phyloP scores from a whole-genome alignment of 2,113 vertebrate species.

The Chloropsis cyanopogon region DNA sequence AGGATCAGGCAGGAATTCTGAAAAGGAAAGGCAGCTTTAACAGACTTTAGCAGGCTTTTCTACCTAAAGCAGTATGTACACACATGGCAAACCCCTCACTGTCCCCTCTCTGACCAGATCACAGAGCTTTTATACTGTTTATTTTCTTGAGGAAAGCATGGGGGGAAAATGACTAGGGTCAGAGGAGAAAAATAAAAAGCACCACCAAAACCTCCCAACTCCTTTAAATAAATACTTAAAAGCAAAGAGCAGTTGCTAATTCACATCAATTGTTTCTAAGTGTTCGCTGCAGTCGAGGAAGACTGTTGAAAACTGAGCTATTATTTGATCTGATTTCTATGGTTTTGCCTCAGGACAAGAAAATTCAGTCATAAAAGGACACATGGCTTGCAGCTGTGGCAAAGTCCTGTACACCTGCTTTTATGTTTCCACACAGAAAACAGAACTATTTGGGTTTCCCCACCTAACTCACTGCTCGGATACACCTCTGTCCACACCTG shows the following conservation, averaged over 20 bases:
- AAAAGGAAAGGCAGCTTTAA: background rate
- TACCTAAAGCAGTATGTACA: background rate
- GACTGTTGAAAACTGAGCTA: background rate
- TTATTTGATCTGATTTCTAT: background rate
- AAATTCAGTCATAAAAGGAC: background rate
- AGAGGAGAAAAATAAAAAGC: background rate
- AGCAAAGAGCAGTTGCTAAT: background rate
- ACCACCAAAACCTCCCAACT: background rate
- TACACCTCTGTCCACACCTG: background rate
- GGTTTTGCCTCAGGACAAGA: background rate
- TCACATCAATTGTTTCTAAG: background rate
- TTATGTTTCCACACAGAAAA: background rate
- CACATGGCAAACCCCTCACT: background rate
- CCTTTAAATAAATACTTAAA: background rate
- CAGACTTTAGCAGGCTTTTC: background rate
- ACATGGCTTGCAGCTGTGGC: background rate
- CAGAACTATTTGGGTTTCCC: background rate
- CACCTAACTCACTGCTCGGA: background rate
- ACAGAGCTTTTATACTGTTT: background rate
- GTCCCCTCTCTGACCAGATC: background rate
- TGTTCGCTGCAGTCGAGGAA: background rate
- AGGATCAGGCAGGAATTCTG: background rate
- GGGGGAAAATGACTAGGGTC: background rate
- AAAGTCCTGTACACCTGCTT: background rate
- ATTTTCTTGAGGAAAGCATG: background rate